These are phyloP conservation scores for Trogon surrucura DNA, from an alignment of 2,113 vertebrate species.

Conservation along the genomic window DNA sequence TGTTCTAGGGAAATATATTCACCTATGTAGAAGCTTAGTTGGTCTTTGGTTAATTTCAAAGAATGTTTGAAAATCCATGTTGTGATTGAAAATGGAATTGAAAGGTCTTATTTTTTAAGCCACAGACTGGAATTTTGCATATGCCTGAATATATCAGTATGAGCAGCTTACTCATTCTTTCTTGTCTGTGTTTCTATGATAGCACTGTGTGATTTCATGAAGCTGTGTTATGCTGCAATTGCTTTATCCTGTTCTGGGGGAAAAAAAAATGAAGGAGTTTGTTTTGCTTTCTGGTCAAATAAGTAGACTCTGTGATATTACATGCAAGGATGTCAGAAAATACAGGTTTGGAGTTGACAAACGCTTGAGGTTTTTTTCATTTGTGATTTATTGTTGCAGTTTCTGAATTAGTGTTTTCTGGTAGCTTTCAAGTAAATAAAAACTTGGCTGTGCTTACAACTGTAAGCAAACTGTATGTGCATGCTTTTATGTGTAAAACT, in stretches of 20 bases:
- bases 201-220: not conserved
- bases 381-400: not conserved
- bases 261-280: not conserved
- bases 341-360: not conserved
- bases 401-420: not conserved
- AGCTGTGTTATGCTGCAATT: not conserved
- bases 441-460: not conserved
- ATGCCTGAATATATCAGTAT: not conserved
- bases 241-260: not conserved
- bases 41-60: not conserved
- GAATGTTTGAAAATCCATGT: not conserved
- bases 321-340: not conserved
- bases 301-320: not conserved
- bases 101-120: not conserved
- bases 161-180: not conserved
- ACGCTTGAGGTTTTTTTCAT: not conserved
- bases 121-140: not conserved
- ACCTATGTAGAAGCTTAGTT: not conserved
- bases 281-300: not conserved
- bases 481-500: not conserved
- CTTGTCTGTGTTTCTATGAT: not conserved
- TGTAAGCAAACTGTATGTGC: not conserved
- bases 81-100: not conserved
- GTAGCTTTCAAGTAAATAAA: not conserved
- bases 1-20: not conserved